Evolutionary conservation across 2,888 invertebrate genomes (phyloP), one percentile per base, ranked within the genome.

Genomic region (Dryocosmus kuriphilus): DNA sequence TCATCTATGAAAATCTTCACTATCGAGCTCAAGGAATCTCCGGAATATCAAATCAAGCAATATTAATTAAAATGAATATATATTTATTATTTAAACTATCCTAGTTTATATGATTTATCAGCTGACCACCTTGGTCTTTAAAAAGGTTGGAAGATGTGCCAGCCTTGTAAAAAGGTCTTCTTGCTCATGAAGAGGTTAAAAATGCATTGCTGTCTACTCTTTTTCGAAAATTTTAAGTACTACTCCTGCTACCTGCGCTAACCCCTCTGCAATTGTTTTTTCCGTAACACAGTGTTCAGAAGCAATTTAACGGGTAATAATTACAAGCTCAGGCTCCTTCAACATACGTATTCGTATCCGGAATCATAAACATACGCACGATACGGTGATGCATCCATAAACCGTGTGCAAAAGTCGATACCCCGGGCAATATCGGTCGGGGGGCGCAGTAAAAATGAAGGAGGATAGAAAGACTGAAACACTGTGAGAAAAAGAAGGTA

Each of bases 401-500:
- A 71, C 71, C 51, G n/a, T 27, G 27, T 67, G 27, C 67, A 78
- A 78, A 78, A 74, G 67, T 78, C 61, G 78, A 78, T 78, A 75
- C 78, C 78, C 46, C 75, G 62, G 78, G 78, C 78, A 75, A 78
- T 61, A 71, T 78, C 19, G 67, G 30, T 24, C n/a, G 61, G 63
- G 27, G 27, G 22, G 65, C 55, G 46, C 11, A 60, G 65, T 77
- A 74, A 78, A 78, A 78, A 74, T 74, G 67, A 60, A 61, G 74
- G 22, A 65, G 61, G 32, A 63, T 24, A 30, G 71, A n/a, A 61
- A 30, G 61, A 76, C 41, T 61, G 38, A 63, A 51, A 60, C 14
- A 60, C 16, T 60, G 57, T 35, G 63, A 62, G 41, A 74, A 51
- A 60, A 77, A 57, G 41, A 41, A 63, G 27, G 35, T 38, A 35